phyloP scores from a whole-genome alignment of 2,888 invertebrate species.

The Parnassius smintheus region DNA sequence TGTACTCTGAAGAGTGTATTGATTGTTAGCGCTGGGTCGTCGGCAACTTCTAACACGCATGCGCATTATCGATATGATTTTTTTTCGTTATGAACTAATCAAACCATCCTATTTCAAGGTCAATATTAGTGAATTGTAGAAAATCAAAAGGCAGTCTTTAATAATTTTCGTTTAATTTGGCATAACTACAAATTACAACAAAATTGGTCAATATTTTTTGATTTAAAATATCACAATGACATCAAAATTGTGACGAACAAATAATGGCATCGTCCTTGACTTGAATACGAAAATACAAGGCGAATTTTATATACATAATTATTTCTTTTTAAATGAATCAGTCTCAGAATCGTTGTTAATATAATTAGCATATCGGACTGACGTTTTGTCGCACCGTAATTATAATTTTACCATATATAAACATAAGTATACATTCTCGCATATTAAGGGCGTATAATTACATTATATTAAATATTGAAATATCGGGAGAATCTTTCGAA shows the following conservation, averaged over 20 bases:
- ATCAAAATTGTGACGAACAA: constrained; percentile 22
- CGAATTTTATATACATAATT: constrained; percentile 48
- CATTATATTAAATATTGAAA: constrained; percentile 3
- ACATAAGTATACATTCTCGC: constrained; percentile 8
- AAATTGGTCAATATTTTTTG: constrained; percentile 46
- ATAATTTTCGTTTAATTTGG: constrained; percentile 54
- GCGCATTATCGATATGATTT: constrained; percentile 50
- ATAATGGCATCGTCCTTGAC: constrained; percentile 37
- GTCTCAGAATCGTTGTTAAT: constrained; percentile 70
- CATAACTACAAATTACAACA: constrained; percentile 52
- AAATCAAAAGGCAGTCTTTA: constrained; percentile 16
- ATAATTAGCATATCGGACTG: constrained; percentile 49
- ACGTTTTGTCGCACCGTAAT: constrained; percentile 5
- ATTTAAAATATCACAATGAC: constrained; percentile 9
- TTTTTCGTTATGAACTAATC: constrained; percentile 32
- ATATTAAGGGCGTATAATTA: constrained; percentile 7
- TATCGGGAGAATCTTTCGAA: not conserved
- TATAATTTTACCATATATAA: constrained; percentile 11
- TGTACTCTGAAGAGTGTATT: constrained; percentile 53
- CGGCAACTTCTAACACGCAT: constrained; percentile 51
- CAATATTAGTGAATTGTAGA: constrained; percentile 35
- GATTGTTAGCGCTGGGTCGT: constrained; percentile 51
- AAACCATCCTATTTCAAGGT: constrained; percentile 51
- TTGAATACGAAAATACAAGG: constrained; percentile 70
- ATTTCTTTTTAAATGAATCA: constrained; percentile 66